Evolutionary conservation across 2,797 vertebrate genomes (phyloP).

Genomic region (Acipenser ruthenus): DNA sequence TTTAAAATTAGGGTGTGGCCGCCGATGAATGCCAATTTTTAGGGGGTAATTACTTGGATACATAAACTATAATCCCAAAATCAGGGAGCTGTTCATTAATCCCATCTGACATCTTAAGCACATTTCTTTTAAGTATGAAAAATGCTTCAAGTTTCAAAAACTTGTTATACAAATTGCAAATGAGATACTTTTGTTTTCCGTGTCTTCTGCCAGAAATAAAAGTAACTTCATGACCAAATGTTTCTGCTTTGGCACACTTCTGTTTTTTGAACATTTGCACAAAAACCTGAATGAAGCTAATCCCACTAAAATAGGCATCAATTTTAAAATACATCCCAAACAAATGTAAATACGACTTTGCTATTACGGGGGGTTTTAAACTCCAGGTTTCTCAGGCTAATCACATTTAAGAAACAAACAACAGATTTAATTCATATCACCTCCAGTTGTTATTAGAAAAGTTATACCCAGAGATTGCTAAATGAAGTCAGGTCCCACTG

Average conservation of each 20-base stretch:
- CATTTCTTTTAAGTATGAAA: slow-evolving; percentile 21
- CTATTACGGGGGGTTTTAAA: slow-evolving; percentile 59
- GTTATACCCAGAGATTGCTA: slow-evolving; percentile 62
- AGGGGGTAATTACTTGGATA: too few species aligned
- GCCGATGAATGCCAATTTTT: too few species aligned
- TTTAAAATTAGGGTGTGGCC: too few species aligned
- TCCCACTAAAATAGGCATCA: slow-evolving; percentile 37
- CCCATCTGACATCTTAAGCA: slow-evolving; percentile 25
- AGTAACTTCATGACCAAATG: slow-evolving; percentile 34
- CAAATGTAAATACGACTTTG: slow-evolving; percentile 52
- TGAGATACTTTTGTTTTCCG: slow-evolving; percentile 19
- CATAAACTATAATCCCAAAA: too few species aligned
- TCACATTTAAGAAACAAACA: slow-evolving; percentile 65
- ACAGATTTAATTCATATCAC: slow-evolving; percentile 58
- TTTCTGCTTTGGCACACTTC: slow-evolving; percentile 30
- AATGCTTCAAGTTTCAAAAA: slow-evolving; percentile 12
- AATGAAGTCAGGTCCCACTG: slow-evolving; percentile 57
- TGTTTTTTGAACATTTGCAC: slow-evolving; percentile 33
- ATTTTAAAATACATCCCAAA: slow-evolving; percentile 58
- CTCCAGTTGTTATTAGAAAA: slow-evolving; percentile 66
- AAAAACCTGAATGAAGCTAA: slow-evolving; percentile 37
- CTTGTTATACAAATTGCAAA: slow-evolving; percentile 33
- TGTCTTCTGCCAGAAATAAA: slow-evolving; percentile 33
- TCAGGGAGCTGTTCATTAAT: slow-evolving; percentile 7
- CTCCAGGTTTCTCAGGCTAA: slow-evolving; percentile 59